These are phyloP conservation scores for Nycticebus coucang DNA, from an alignment of 2,113 vertebrate genomes.

Conservation along the genomic window DNA sequence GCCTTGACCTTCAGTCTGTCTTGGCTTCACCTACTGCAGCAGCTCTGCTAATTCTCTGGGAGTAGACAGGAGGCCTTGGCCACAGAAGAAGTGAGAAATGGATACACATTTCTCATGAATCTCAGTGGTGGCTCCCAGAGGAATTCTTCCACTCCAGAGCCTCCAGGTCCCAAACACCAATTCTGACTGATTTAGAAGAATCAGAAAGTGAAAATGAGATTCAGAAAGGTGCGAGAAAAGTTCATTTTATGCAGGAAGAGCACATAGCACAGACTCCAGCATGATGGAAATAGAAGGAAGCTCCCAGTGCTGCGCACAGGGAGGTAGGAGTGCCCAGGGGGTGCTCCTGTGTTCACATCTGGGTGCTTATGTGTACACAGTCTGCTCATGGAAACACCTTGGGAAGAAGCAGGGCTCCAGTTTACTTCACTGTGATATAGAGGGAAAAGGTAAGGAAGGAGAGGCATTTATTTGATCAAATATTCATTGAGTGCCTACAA, in stretches of 20 bases:
- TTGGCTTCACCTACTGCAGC: constrained; percentile 1
- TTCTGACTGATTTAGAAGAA: constrained; percentile 21
- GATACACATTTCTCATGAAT: constrained; percentile 41
- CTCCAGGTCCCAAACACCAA: neutral
- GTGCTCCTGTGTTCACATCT: too few relatives aligned
- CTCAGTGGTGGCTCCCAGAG: neutral
- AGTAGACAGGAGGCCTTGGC: constrained; percentile 9
- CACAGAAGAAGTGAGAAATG: constrained; percentile 47
- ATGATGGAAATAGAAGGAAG: constrained; percentile 17
- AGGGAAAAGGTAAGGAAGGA: neutral
- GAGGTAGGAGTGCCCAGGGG: neutral
- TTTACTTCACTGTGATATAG: neutral
- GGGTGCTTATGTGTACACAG: neutral
- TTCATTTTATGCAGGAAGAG: constrained; percentile 44
- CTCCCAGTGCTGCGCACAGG: neutral
- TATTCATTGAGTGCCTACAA: neutral
- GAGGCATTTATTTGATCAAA: neutral
- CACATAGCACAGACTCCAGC: neutral
- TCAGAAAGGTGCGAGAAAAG: constrained; percentile 39
- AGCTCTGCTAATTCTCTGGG: constrained; percentile 62
- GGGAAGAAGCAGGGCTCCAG: neutral
- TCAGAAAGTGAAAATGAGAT: constrained; percentile 50
- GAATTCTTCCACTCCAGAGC: neutral
- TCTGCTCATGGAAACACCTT: neutral
- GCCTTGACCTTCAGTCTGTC: neutral